Conservation (phyloP, 2,888 invertebrate species). For the Eristalis arbustorum region DNA sequence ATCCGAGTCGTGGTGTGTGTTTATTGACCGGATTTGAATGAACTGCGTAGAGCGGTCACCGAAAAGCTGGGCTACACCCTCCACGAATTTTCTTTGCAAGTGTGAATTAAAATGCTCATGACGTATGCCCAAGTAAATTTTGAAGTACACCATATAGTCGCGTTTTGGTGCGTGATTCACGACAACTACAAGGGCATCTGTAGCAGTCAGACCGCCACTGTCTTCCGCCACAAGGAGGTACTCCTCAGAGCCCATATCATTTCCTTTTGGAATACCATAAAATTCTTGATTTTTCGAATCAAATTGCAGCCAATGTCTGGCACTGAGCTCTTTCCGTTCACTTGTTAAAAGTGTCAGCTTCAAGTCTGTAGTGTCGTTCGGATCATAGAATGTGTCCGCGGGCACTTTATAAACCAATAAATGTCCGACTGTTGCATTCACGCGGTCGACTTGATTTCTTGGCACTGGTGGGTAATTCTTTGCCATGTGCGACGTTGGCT, state of each 20-base stretch:
- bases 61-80: constrained; percentile 89
- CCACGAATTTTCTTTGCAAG: constrained; percentile 89
- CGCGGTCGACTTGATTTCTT: constrained; percentile 91
- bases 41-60: constrained; percentile 87
- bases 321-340: constrained; percentile 85
- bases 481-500: constrained; percentile 81
- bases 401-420: constrained; percentile 91
- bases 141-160: constrained; percentile 89
- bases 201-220: constrained; percentile 86
- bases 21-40: constrained; percentile 87
- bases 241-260: constrained; percentile 87
- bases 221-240: constrained; percentile 91
- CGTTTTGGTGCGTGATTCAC: constrained; percentile 85
- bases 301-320: constrained; percentile 92
- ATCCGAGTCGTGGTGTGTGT: constrained; percentile 79
- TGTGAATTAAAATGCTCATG: constrained; percentile 87
- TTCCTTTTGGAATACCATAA: constrained; percentile 89
- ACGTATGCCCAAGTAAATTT: constrained; percentile 87
- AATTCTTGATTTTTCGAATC: constrained; percentile 93
- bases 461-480: constrained; percentile 89
- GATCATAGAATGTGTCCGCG: constrained; percentile 94
- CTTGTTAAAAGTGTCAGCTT: constrained; percentile 87
- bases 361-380: constrained; percentile 90
- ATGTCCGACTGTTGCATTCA: constrained; percentile 91
- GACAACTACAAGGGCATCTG: constrained; percentile 89